These are phyloP conservation scores for Nephrotoma flavescens DNA, from an alignment of 2,888 invertebrate genomes.

Conservation along the genomic window DNA sequence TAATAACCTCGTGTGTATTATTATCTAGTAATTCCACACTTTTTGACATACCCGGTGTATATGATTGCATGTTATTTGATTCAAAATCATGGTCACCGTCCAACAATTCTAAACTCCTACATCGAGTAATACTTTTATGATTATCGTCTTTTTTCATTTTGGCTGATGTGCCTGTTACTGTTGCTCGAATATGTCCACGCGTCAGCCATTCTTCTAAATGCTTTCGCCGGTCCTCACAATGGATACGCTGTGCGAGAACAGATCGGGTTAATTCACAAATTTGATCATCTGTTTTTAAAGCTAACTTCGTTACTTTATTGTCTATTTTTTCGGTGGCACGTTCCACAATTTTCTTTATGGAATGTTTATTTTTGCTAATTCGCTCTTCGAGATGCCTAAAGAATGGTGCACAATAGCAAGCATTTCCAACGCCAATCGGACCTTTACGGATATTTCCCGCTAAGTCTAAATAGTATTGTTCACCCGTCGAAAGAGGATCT, in stretches of 20 bases:
- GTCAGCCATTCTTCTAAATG: slow-evolving; percentile 57
- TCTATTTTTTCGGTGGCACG: slow-evolving; percentile 66
- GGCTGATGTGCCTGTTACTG: slow-evolving; percentile 32
- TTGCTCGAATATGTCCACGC: slow-evolving; percentile 44
- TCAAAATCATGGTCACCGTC: slow-evolving; percentile 32
- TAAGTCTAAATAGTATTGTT: slow-evolving; percentile 87
- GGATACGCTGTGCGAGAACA: slow-evolving; percentile 25
- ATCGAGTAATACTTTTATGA: slow-evolving; percentile 45
- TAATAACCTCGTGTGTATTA: slow-evolving; percentile 14
- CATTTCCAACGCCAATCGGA: slow-evolving; percentile 85
- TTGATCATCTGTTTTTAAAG: slow-evolving; percentile 56
- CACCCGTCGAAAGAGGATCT: slow-evolving; percentile 73
- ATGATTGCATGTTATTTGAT: slow-evolving; percentile 20
- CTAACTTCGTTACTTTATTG: slow-evolving; percentile 64
- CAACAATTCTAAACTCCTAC: slow-evolving; percentile 55
- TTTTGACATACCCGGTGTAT: slow-evolving; percentile 27
- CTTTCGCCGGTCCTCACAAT: slow-evolving; percentile 40
- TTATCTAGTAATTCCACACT: slow-evolving; percentile 35
- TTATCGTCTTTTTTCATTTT: slow-evolving; percentile 39
- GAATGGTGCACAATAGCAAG: slow-evolving; percentile 85
- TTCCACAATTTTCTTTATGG: slow-evolving; percentile 43
- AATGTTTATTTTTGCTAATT: slow-evolving; percentile 57
- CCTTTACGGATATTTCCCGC: slow-evolving; percentile 92
- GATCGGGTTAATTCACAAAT: slow-evolving; percentile 48
- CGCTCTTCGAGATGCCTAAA: slow-evolving; percentile 77